These are phyloP conservation scores for Drosophila borborema DNA, from an alignment of 2,888 invertebrate species.

Conservation along the genomic window DNA sequence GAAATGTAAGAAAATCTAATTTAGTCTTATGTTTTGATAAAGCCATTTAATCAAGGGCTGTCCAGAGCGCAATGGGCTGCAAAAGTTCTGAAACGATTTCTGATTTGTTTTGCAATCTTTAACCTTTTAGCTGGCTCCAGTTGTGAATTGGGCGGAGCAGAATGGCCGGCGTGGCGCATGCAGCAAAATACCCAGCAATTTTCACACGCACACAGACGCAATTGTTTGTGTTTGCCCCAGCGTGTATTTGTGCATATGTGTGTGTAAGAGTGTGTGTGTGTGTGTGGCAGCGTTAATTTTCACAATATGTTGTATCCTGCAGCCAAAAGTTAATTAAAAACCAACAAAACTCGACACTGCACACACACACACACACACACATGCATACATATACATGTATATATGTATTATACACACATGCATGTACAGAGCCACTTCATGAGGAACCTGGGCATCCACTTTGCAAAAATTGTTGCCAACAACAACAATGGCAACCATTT, in stretches of 20 bases:
- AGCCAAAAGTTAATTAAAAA: constrained; percentile 86
- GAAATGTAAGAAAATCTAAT: constrained; percentile 51
- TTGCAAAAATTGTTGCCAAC: constrained; percentile 50
- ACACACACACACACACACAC: constrained; percentile 26
- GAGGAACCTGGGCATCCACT: constrained; percentile 43
- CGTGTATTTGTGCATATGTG: constrained; percentile 17
- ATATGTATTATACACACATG: constrained; percentile 2
- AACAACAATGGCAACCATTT: constrained; percentile 52
- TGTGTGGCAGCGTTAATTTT: constrained; percentile 78
- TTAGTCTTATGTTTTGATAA: constrained; percentile 40
- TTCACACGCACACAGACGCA: constrained; percentile 42
- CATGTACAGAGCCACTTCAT: constrained; percentile 22
- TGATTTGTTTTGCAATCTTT: constrained; percentile 38
- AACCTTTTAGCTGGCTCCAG: constrained; percentile 29
- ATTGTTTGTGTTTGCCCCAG: constrained; percentile 54
- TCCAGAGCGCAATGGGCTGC: constrained; percentile 28
- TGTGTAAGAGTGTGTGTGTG: constrained; percentile 33
- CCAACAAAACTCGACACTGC: constrained; percentile 83
- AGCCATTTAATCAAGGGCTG: constrained; percentile 13
- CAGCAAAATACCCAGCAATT: constrained; percentile 47
- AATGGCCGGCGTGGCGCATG: neutral
- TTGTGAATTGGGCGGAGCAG: constrained; percentile 1
- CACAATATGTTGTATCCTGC: constrained; percentile 84
- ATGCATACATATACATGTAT: constrained; percentile 4
- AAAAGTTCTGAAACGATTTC: constrained; percentile 20